These are phyloP conservation scores for Trichoplusia ni DNA, from an alignment of 1,140 invertebrate species.

Conservation along the genomic window DNA sequence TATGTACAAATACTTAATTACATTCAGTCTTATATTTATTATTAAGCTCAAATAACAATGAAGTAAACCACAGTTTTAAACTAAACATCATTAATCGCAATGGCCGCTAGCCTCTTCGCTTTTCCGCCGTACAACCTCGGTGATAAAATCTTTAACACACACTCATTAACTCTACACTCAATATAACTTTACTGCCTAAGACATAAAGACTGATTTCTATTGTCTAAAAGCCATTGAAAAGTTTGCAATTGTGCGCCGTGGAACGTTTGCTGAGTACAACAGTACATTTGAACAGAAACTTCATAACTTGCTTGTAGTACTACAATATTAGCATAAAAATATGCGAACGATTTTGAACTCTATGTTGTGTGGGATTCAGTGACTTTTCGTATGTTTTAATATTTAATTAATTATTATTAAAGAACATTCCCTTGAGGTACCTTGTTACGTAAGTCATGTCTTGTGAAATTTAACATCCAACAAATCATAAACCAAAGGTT, in stretches of 20 bases:
- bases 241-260: not conserved
- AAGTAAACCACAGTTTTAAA: conserved; percentile 14
- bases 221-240: not conserved
- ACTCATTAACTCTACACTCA: too few relatives aligned
- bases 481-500: too few relatives aligned
- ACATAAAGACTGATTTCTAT: not conserved
- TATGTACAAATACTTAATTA: too few relatives aligned
- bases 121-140: conserved; percentile 30
- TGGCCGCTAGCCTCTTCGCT: conserved; percentile 27
- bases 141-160: conserved; percentile 25
- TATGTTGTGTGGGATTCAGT: not conserved
- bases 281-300: conserved; percentile 20
- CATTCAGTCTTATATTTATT: not conserved
- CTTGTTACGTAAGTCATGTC: conserved; percentile 11
- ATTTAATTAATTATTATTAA: conserved; percentile 15
- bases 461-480: conserved; percentile 17
- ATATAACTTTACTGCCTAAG: not conserved
- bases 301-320: not conserved
- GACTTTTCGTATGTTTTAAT: not conserved
- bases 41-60: not conserved
- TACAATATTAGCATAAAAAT: conserved; percentile 6
- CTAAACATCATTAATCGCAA: conserved; percentile 25
- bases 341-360: not conserved
- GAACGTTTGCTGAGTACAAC: conserved; percentile 7
- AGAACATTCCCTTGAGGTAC: conserved; percentile 15